Evolutionary conservation across 2,113 vertebrate species (phyloP).

Genomic region (Xenopus laevis): DNA sequence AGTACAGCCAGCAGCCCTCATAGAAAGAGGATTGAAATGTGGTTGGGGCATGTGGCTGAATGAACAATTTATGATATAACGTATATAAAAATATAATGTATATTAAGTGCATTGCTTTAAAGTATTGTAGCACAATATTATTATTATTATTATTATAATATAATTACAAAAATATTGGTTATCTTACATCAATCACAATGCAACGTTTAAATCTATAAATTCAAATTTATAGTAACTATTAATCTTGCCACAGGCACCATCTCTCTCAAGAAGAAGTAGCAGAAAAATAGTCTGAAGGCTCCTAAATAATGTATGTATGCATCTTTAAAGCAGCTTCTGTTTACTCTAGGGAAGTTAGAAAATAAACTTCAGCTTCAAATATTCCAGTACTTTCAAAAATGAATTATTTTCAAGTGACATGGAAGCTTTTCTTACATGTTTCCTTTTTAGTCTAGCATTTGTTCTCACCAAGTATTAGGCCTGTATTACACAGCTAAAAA

Average conservation of each 20-base stretch:
- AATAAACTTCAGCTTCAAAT: constrained; percentile 22
- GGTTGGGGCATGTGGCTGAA: no score
- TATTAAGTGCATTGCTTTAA: no score
- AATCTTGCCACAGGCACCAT: constrained; percentile 33
- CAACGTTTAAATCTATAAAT: constrained; percentile 18
- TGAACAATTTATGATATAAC: no score
- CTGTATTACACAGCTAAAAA: no score
- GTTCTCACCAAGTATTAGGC: no score
- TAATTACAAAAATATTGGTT: constrained; percentile 6
- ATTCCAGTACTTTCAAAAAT: neutral
- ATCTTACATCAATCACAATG: constrained; percentile 30
- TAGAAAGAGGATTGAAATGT: no score
- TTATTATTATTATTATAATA: no score
- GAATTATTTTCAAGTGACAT: constrained; percentile 6
- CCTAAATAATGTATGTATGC: constrained; percentile 31
- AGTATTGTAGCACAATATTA: no score
- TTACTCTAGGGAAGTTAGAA: constrained; percentile 26
- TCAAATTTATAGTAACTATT: constrained; percentile 34
- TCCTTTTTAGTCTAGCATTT: neutral
- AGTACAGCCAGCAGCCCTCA: no score
- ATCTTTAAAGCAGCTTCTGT: constrained; percentile 25
- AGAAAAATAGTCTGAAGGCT: constrained; percentile 20
- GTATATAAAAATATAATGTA: no score
- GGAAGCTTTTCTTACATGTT: neutral
- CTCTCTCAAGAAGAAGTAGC: constrained; percentile 4